Conservation (phyloP, 2,797 vertebrate genomes). For the Carapus acus region DNA sequence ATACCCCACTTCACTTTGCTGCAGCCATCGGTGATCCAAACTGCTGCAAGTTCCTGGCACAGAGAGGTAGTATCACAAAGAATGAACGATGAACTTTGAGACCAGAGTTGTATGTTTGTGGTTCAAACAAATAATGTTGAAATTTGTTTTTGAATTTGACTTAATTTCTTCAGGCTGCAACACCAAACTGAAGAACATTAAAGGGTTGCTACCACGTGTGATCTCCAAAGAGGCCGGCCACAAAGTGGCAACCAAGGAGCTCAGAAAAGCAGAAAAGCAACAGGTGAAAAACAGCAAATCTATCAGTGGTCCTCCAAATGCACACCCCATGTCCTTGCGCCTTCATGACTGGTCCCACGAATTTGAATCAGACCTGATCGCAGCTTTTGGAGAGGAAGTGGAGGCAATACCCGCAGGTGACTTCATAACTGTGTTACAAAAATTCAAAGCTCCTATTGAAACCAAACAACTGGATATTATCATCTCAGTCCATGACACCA, state of each 20-base stretch:
- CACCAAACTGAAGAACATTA: conserved; percentile 79
- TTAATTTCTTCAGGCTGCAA: conserved; percentile 79
- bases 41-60: conserved; percentile 90
- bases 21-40: conserved; percentile 76
- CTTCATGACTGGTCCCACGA: conserved; percentile 89
- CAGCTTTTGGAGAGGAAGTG: conserved; percentile 43
- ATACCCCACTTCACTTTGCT: conserved; percentile 84
- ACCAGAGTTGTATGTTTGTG: conserved; percentile 5
- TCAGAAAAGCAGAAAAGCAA: conserved; percentile 73
- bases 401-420: conserved; percentile 63
- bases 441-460: conserved; percentile 62
- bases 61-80: conserved; percentile 78
- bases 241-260: conserved; percentile 75
- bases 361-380: conserved; percentile 65
- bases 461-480: conserved; percentile 60
- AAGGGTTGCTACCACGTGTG: conserved; percentile 71
- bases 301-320: neutral
- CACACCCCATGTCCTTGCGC: conserved; percentile 73
- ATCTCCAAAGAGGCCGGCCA: conserved; percentile 77
- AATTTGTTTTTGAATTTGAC: conserved; percentile 5
- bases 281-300: conserved; percentile 63
- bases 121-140: neutral
- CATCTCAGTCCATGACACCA: conserved; percentile 67
- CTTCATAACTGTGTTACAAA: conserved; percentile 72
- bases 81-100: neutral